phyloP scores from a whole-genome alignment of 2,113 vertebrate genomes.

The Cyphomyrus discorhynchus region DNA sequence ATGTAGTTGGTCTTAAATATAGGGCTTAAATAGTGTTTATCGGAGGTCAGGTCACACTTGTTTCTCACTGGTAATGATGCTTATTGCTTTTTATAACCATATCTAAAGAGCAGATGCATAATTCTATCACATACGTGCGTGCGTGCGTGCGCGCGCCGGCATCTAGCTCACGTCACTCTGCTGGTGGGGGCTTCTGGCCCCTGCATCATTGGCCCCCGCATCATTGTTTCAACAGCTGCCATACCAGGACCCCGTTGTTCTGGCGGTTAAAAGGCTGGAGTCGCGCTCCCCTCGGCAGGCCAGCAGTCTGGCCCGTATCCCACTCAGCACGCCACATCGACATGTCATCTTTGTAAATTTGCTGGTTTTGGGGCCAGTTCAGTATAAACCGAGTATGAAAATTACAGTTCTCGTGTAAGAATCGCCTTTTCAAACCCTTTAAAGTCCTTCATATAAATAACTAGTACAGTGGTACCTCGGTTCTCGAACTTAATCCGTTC shows the following conservation, averaged over 20 bases:
- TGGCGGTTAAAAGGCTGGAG: not conserved
- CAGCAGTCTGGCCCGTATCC: not conserved
- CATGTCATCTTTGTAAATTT: not conserved
- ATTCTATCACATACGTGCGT: not conserved
- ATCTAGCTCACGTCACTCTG: not conserved
- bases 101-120: not conserved
- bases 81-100: not conserved
- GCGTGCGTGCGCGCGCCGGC: not conserved
- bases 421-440: not conserved
- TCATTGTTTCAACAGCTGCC: not conserved
- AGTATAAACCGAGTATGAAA: not conserved
- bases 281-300: not conserved
- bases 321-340: not conserved
- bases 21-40: not conserved
- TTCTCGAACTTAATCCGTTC: too few relatives aligned
- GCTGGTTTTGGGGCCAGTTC: not conserved
- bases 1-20: not conserved
- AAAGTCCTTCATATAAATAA: not conserved
- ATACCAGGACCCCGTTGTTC: not conserved
- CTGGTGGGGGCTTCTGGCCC: not conserved
- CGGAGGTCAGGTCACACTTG: not conserved
- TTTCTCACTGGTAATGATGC: not conserved
- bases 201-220: not conserved
- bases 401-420: not conserved
- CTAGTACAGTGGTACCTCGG: not conserved